Evolutionary conservation across 2,113 vertebrate genomes (phyloP).

Genomic region (Syrmaticus mikado): DNA sequence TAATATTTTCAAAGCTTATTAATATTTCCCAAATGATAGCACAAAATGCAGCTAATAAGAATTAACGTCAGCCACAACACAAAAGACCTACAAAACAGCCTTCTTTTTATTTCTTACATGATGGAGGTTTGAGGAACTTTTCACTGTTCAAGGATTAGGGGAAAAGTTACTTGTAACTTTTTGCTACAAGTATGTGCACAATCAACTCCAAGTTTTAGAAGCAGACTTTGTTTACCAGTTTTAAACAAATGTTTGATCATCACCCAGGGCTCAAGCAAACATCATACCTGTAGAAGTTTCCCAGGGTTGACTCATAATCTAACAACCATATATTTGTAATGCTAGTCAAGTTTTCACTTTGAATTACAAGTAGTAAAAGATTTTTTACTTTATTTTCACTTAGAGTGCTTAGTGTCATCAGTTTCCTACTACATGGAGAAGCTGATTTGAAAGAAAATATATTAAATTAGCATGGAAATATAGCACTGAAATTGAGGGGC

Average conservation of each 20-base stretch:
- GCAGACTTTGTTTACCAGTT: not conserved
- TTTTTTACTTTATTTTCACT: not conserved
- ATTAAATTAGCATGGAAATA: not conserved
- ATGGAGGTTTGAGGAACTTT: not conserved
- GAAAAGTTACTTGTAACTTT: not conserved
- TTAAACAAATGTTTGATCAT: not conserved
- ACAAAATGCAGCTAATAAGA: not conserved
- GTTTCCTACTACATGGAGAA: not conserved
- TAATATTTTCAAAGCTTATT: not conserved
- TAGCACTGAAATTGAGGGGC: not conserved
- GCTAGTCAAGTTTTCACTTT: not conserved
- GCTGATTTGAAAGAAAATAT: not conserved
- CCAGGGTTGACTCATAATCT: not conserved
- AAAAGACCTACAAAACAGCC: not conserved
- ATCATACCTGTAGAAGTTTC: not conserved
- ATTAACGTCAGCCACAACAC: not conserved
- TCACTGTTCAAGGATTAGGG: not conserved
- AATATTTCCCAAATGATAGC: not conserved
- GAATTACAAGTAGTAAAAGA: not conserved
- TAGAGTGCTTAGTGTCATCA: not conserved
- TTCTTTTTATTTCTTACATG: not conserved
- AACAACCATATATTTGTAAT: not conserved
- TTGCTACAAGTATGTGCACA: no score
- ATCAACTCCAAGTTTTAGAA: not conserved
- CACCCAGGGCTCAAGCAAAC: not conserved